Evolutionary conservation across 2,797 vertebrate genomes (phyloP), one percentile per base, ranked within the genome.

Genomic region (Sardinella longiceps): DNA sequence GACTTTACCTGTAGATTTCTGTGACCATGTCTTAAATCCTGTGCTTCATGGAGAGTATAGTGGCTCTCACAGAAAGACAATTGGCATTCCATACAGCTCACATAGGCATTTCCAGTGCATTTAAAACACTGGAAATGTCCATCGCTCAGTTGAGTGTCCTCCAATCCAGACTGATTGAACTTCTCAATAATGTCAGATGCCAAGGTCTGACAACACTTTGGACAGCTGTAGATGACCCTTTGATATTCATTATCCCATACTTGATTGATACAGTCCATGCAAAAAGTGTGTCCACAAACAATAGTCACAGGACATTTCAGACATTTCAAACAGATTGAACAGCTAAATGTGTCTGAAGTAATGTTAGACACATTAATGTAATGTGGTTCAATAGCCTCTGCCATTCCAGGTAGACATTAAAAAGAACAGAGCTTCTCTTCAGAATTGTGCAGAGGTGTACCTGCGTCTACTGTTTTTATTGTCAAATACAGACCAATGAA

Each of bases 21-120:
- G 14, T 50, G 48, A 53, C 7, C 7, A 0, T 53, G 51, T 53
- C 51, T 23, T 53, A 20, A 53, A 85, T 96, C 96, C 48, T 94
- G 95, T 83, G 93, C 95, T 89, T 95, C 94, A 30, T 93, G 93
- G 23, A 93, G 94, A 84, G 96, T 95, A 1, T 96, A 10, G 88
- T 95, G 95, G 88, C 93, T 85, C 51, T 53, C 51, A 20, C 51
- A 53, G 51, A 53, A 23, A 20, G 51, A 53, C 20, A 53, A 2
- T 5, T 20, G 0, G 23, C 51, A 53, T 23, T 4, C 15, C 18
- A 53, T 0, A 53, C 51, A 53, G 51, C 51, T 53, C 51, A 53
- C 51, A 10, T 4, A 10, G 51, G 51, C 51, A 20, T 23, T 23
- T 20, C 18, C 51, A 53, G 51, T 23, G 9, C 51, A 53, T 1